Evolutionary conservation across 2,888 invertebrate genomes (phyloP).

Genomic region (Callyntrura sp.): DNA sequence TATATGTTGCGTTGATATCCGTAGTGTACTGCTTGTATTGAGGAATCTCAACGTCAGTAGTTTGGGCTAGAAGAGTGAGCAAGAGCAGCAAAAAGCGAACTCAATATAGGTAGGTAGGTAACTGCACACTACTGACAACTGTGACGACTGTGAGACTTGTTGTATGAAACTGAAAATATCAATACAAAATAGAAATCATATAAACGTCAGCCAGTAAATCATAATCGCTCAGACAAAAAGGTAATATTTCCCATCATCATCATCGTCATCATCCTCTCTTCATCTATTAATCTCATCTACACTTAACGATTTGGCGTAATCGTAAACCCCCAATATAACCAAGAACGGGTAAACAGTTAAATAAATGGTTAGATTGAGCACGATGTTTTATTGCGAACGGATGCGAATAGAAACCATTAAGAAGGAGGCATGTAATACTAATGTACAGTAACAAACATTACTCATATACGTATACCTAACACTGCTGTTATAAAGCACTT

Average conservation of each 20-base stretch:
- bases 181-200: not conserved
- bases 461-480: too few species aligned
- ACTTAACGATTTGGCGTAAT: not conserved
- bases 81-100: not conserved
- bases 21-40: slow-evolving; percentile 14
- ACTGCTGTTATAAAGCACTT: too few species aligned
- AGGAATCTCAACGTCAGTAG: not conserved
- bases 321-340: not conserved
- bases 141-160: not conserved
- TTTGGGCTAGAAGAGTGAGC: not conserved
- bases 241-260: not conserved
- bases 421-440: too few species aligned
- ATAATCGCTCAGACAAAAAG: not conserved
- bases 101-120: too few species aligned
- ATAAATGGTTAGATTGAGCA: not conserved
- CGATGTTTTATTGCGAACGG: not conserved
- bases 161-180: not conserved
- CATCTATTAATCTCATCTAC: not conserved
- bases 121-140: too few species aligned
- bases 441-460: too few species aligned
- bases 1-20: slow-evolving; percentile 11
- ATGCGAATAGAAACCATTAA: not conserved
- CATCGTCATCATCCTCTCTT: not conserved
- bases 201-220: not conserved
- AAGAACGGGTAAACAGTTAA: not conserved